Percentiles rank a stretch among this genome's conserved stretches.
phyloP scores from a whole-genome alignment of 2,797 vertebrate genomes.

The Moxostoma hubbsi region DNA sequence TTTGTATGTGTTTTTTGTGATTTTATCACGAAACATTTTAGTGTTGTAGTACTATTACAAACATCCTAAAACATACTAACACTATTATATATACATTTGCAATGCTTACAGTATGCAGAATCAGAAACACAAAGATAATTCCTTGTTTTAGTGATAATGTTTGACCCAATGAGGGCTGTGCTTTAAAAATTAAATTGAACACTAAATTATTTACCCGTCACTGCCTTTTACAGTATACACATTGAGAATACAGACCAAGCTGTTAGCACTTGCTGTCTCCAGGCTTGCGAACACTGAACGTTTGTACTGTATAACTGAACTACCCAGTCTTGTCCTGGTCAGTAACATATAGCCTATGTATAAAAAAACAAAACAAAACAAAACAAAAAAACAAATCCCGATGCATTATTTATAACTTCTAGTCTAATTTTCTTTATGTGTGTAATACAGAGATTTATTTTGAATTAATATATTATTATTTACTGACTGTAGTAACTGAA shows the following conservation, averaged over 20 bases:
- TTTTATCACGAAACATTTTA: no score
- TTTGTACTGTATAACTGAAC: slow-evolving; percentile 5
- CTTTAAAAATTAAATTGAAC: background rate
- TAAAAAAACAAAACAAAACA: no score
- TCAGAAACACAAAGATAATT: background rate
- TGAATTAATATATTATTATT: slow-evolving; percentile 6
- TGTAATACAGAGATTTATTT: background rate
- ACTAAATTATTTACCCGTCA: background rate
- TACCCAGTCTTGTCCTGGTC: slow-evolving; percentile 17
- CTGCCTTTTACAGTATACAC: background rate
- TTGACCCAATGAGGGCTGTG: background rate
- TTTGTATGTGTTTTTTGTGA: no score
- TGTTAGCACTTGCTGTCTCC: background rate
- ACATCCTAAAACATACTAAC: no score
- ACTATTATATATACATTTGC: no score
- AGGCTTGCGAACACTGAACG: slow-evolving; percentile 37
- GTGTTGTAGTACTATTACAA: no score
- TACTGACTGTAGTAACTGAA: background rate
- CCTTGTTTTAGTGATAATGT: background rate
- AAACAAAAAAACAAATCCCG: background rate
- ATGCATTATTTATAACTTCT: background rate
- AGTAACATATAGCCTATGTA: background rate
- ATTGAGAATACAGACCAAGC: slow-evolving; percentile 35
- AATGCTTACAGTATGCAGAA: no score
- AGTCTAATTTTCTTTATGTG: background rate